A percentile compares a stretch with the other conserved stretches of the same genome.
Evolutionary conservation across 2,888 invertebrate genomes (phyloP).

Genomic region (Rotaria magnacalcarata): DNA sequence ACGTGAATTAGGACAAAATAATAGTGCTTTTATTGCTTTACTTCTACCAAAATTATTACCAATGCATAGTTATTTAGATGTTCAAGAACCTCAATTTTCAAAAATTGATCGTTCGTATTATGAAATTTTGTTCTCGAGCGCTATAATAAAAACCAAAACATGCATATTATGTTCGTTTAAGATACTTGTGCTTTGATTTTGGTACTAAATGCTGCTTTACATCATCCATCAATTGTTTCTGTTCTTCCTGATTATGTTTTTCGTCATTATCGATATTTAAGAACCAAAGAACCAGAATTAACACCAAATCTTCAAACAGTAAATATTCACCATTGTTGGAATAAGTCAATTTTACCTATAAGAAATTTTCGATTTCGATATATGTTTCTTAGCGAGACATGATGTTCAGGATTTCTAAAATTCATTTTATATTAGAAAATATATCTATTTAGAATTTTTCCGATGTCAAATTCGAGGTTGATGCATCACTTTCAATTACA

Average conservation of each 20-base stretch:
- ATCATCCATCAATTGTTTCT: conserved; percentile 26
- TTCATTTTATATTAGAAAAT: background rate
- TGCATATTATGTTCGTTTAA: background rate
- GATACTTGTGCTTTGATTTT: conserved; percentile 18
- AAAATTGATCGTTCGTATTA: conserved; percentile 22
- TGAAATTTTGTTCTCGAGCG: too few species aligned
- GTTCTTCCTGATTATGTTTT: conserved; percentile 14
- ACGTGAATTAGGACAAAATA: conserved; percentile 1
- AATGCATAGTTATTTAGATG: conserved; percentile 29
- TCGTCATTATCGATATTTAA: conserved; percentile 32
- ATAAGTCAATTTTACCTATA: too few species aligned
- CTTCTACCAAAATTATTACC: conserved; percentile 22
- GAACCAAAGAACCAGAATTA: conserved; percentile 19
- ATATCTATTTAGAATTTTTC: background rate
- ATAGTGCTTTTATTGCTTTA: conserved; percentile 22
- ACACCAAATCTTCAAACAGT: conserved; percentile 1
- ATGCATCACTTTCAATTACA: background rate
- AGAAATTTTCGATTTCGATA: too few species aligned
- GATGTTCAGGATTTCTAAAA: too few species aligned
- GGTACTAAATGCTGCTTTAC: background rate
- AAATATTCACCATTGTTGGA: too few species aligned
- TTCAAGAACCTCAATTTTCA: conserved; percentile 28
- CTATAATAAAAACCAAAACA: too few species aligned
- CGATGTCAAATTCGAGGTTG: background rate
- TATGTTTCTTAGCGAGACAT: too few species aligned